A percentile compares a stretch with the other conserved stretches of the same genome.
phyloP scores from a whole-genome alignment of 2,113 vertebrate genomes.

The Anhinga rufa region DNA sequence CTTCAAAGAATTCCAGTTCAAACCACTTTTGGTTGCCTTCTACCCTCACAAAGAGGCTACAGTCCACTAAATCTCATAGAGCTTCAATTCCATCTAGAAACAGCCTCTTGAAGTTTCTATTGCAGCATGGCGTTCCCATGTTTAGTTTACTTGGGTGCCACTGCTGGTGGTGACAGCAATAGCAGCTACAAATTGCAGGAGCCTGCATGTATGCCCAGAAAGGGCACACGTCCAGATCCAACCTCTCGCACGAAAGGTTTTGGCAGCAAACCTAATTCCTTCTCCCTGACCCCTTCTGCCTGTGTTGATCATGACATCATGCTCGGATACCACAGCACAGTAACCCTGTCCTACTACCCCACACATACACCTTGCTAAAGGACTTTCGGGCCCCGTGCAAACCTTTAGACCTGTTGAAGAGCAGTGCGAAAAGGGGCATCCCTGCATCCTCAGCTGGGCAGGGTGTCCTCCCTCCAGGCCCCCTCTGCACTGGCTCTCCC shows the following conservation, averaged over 20 bases:
- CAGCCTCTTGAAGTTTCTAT: not conserved
- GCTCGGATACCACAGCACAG: not conserved
- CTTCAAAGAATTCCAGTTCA: not conserved
- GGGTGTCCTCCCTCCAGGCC: not conserved
- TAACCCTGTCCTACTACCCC: not conserved
- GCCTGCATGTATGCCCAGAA: not conserved
- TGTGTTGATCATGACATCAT: not conserved
- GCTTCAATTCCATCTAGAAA: not conserved
- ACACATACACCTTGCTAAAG: not conserved
- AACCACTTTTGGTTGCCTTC: not conserved
- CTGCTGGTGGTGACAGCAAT: slow-evolving; percentile 22
- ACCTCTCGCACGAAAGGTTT: not conserved
- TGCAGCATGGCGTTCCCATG: not conserved
- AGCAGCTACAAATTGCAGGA: slow-evolving; percentile 1
- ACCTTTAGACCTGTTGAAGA: not conserved
- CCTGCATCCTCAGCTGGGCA: not conserved
- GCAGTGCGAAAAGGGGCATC: not conserved
- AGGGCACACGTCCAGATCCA: not conserved
- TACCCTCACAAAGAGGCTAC: not conserved
- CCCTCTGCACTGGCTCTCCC: not conserved
- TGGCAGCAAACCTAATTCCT: not conserved
- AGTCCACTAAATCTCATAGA: not conserved
- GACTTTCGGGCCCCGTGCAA: not conserved
- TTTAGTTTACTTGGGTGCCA: slow-evolving; percentile 23
- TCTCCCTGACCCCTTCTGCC: not conserved